Conservation (phyloP, 2,797 vertebrate genomes). For the Vultur gryphus region DNA sequence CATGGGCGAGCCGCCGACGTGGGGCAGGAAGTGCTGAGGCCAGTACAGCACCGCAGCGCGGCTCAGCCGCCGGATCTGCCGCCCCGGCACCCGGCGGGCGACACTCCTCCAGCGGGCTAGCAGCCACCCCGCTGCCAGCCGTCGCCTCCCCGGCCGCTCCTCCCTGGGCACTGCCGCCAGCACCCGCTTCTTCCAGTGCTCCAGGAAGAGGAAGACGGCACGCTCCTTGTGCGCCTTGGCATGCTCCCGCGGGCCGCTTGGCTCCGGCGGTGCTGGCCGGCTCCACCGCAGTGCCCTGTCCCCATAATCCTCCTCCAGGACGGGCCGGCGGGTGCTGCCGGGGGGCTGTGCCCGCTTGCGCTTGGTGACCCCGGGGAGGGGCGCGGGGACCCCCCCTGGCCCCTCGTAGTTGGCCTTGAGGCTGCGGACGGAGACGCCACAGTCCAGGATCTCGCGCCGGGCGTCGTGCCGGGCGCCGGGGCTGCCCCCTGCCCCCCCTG, state of each 20-base stretch:
- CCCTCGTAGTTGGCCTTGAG: constrained; percentile 92
- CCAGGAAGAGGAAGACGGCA: constrained; percentile 88
- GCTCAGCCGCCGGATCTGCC: constrained; percentile 81
- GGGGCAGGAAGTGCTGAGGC: constrained; percentile 94
- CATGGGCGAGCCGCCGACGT: constrained; percentile 80
- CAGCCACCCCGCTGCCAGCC: constrained; percentile 85
- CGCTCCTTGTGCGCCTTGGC: constrained; percentile 89
- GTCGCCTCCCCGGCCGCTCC: constrained; percentile 85
- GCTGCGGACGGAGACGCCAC: constrained; percentile 90
- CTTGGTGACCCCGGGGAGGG: constrained; percentile 75
- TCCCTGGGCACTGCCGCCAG: constrained; percentile 79
- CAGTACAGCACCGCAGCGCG: constrained; percentile 88
- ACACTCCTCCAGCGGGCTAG: constrained; percentile 90
- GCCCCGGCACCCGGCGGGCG: constrained; percentile 84
- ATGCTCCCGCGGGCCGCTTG: constrained; percentile 81
- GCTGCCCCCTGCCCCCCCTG: rapidly evolving
- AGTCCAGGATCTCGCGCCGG: constrained; percentile 88
- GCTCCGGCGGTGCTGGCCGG: constrained; percentile 80
- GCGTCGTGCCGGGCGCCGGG: constrained; percentile 80
- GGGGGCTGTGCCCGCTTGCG: constrained; percentile 79
- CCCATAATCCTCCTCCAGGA: constrained; percentile 77
- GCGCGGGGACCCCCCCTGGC: constrained; percentile 62
- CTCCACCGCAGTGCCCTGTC: constrained; percentile 66
- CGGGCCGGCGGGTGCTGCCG: constrained; percentile 72
- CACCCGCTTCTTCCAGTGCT: constrained; percentile 93